Evolutionary conservation across 92 coral and sea anemone genomes (phyloP).

Genomic region (Plumapathes pennacea): DNA sequence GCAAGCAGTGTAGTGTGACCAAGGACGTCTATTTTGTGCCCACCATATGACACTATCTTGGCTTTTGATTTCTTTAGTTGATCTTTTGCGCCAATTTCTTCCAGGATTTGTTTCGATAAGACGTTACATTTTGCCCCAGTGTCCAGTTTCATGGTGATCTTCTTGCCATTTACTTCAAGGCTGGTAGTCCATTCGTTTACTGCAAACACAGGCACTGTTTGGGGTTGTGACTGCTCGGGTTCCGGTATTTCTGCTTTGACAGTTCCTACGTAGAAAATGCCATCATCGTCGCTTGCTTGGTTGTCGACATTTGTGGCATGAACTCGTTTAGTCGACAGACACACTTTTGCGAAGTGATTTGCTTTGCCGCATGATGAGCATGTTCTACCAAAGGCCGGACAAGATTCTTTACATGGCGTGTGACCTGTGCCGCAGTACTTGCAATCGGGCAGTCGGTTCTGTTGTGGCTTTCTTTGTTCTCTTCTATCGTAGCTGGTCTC

Average conservation of each 20-base stretch:
- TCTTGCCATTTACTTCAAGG: constrained; percentile 2
- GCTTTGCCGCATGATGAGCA: too few species aligned
- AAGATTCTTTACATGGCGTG: not conserved
- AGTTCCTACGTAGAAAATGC: constrained; percentile 3
- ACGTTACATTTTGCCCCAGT: constrained; percentile 40
- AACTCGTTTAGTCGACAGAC: constrained; percentile 2
- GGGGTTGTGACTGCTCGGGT: too few species aligned
- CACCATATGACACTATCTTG: constrained; percentile 20
- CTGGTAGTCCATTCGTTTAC: constrained; percentile 23
- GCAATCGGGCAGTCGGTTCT: not conserved
- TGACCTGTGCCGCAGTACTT: constrained; percentile 1
- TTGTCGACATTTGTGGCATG: constrained; percentile 3
- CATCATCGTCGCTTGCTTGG: not conserved
- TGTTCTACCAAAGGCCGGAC: constrained; percentile 1
- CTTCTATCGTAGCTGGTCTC: too few species aligned
- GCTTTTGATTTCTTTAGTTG: not conserved
- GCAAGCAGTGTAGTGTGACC: constrained; percentile 11
- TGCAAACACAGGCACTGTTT: too few species aligned
- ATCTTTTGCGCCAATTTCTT: not conserved
- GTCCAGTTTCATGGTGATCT: constrained; percentile 8
- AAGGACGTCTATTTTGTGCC: constrained; percentile 31
- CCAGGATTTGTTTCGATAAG: not conserved
- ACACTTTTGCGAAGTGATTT: too few species aligned
- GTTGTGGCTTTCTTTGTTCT: too few species aligned
- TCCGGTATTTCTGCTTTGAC: not conserved